phyloP scores from a whole-genome alignment of 1,140 invertebrate species.

The Bombus superbus region DNA sequence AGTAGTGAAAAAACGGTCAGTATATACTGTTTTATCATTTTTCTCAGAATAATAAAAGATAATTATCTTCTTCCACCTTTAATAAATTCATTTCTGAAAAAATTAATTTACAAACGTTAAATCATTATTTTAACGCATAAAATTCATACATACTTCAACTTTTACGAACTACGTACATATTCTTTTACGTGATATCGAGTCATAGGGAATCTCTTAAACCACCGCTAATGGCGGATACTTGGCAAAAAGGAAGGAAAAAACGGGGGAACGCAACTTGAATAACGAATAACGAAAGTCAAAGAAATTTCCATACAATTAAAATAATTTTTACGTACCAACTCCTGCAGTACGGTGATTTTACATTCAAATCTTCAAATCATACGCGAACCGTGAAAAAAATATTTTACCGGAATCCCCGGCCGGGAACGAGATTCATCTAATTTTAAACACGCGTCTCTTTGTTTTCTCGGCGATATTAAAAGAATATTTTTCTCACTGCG shows the following conservation, averaged over 20 bases:
- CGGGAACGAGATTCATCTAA: neutral
- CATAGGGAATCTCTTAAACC: neutral
- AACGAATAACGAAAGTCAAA: neutral
- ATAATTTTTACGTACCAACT: neutral
- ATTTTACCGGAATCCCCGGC: neutral
- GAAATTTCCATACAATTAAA: conserved; percentile 11
- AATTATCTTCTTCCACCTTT: too few relatives aligned
- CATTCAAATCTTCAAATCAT: neutral
- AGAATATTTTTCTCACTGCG: neutral
- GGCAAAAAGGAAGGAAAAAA: neutral
- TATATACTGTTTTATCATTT: too few relatives aligned
- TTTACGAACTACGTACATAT: too few relatives aligned
- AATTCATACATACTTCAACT: too few relatives aligned
- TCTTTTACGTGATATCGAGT: too few relatives aligned
- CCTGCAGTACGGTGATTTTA: neutral
- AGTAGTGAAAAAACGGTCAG: fast-evolving
- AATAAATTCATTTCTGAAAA: too few relatives aligned
- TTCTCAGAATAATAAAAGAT: too few relatives aligned
- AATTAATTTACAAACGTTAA: too few relatives aligned
- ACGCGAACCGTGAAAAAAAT: neutral
- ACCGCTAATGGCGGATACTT: too few relatives aligned
- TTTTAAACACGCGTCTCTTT: neutral
- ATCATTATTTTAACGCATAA: too few relatives aligned
- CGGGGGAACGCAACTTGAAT: neutral
- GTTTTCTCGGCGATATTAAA: neutral